A percentile compares a stretch with the other conserved stretches of the same genome.
These are phyloP conservation scores for Ophion obscuratus DNA, from an alignment of 2,888 invertebrate species.

Conservation along the genomic window DNA sequence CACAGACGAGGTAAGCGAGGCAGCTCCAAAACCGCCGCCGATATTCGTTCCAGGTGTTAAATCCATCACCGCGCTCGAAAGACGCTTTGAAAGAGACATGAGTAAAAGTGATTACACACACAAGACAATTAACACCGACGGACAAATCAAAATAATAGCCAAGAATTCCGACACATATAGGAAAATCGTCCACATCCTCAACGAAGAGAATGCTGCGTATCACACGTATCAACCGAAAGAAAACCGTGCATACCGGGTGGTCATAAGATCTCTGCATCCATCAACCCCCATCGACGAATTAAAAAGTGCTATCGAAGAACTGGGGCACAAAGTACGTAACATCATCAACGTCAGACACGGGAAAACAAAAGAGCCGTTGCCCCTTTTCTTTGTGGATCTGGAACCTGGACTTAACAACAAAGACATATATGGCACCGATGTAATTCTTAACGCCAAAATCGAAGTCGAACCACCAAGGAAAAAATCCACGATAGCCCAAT, in stretches of 20 bases:
- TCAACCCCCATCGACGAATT: conserved; percentile 51
- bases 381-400: conserved; percentile 70
- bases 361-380: conserved; percentile 64
- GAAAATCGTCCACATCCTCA: conserved; percentile 52
- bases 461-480: conserved; percentile 80
- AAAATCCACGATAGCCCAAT: conserved; percentile 80
- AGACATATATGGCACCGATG: conserved; percentile 63
- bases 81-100: conserved; percentile 3
- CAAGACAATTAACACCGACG: conserved; percentile 12
- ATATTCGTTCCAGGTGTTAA: conserved; percentile 19
- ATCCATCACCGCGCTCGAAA: conserved; percentile 5
- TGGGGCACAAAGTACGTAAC: conserved; percentile 62
- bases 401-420: conserved; percentile 70
- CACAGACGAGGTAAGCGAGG: conserved; percentile 19
- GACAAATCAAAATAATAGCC: conserved; percentile 16
- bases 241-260: conserved; percentile 59
- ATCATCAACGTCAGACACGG: conserved; percentile 61
- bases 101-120: conserved; percentile 16
- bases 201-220: conserved; percentile 55
- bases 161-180: conserved; percentile 46
- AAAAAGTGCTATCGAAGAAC: conserved; percentile 54
- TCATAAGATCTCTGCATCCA: conserved; percentile 65
- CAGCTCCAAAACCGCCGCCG: conserved; percentile 11
- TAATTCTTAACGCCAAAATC: conserved; percentile 72
- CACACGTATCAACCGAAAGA: conserved; percentile 65